Base-by-base conservation (phyloP, 2,888 invertebrate genomes). In the Meiosimyza platycephala region DNA sequence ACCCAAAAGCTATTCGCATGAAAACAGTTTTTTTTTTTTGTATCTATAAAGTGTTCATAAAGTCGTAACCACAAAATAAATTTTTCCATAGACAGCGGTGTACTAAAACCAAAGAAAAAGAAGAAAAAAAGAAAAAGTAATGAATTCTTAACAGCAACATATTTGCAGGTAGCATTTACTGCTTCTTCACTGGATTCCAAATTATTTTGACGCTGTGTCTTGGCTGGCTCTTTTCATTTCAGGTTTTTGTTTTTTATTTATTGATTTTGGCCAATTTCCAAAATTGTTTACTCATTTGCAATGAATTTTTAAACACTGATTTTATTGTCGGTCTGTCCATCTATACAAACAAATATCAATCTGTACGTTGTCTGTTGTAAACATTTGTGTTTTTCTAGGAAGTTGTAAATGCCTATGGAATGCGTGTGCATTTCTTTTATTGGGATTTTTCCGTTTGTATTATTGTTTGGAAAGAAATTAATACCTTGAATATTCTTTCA, bases 251-350 rank as follows among this genome's bases (percentile, higher is more conserved):
- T 40, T 6, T n/a, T 40, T 40, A 40, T 66, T 62, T 62, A 55
- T 66, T 52, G 54, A 66, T 54, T 66, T 66, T 66, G 66, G 66
- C 55, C 55, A 11, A 55, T 33, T 47, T 66, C 54, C 66, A 66
- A 47, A 66, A 47, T 50, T n/a, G 64, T 64, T 64, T 64, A 50
- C 51, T 64, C 48, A 51, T 64, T 64, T 50, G 11, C 50, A 1
- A 22, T 50, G 64, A 9, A 51, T 50, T 51, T 15, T 50, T 18
- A 13, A 11, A 22, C 9, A 64, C 7, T 48, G 48, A 48, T 22
- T 50, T 48, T 48, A 48, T 18, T 40, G 40, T 62, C 62, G 2
- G 48, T 62, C 62, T 62, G 18, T 62, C 62, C 16, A 40, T n/a
- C 16, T 40, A 2, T 40, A 40, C 40, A 40, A 40, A 40, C 40